These are phyloP conservation scores for Apteryx mantelli DNA, from an alignment of 2,113 vertebrate genomes.

Conservation along the genomic window DNA sequence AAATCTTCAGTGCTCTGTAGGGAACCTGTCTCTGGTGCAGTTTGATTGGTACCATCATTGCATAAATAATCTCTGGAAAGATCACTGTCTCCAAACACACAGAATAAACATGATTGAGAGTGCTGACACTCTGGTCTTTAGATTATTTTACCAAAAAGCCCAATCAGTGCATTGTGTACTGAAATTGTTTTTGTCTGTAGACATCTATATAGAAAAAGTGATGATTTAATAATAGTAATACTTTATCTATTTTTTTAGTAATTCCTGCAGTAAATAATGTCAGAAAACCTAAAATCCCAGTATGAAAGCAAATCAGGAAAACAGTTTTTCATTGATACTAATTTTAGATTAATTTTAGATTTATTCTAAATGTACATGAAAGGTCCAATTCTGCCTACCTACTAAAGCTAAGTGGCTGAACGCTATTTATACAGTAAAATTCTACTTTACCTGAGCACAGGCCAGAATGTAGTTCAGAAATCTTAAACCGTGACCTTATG, in stretches of 20 bases:
- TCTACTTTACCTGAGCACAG: not conserved
- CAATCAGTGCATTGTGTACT: constrained; percentile 7
- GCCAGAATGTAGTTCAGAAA: not conserved
- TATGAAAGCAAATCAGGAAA: not conserved
- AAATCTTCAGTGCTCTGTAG: constrained; percentile 27
- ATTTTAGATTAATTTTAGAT: constrained; percentile 28
- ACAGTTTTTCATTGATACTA: constrained; percentile 17
- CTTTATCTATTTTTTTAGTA: not conserved
- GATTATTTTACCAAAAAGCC: constrained; percentile 42
- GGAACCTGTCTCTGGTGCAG: constrained; percentile 30
- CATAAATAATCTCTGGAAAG: constrained; percentile 59
- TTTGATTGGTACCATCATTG: constrained; percentile 52
- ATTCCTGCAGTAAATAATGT: not conserved
- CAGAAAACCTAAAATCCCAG: constrained; percentile 13
- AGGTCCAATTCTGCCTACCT: not conserved
- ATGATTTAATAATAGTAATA: constrained; percentile 42
- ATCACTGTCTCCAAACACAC: constrained; percentile 22
- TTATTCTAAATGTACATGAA: not conserved
- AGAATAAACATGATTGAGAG: constrained; percentile 49
- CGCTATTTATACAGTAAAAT: not conserved
- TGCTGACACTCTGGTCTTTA: constrained; percentile 19
- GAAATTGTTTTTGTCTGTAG: not conserved
- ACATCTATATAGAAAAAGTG: constrained; percentile 36
- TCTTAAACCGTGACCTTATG: not conserved
- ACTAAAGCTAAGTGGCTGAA: not conserved